Base-by-base conservation (phyloP, 2,888 invertebrate genomes). In the Petrophora chlorosata region DNA sequence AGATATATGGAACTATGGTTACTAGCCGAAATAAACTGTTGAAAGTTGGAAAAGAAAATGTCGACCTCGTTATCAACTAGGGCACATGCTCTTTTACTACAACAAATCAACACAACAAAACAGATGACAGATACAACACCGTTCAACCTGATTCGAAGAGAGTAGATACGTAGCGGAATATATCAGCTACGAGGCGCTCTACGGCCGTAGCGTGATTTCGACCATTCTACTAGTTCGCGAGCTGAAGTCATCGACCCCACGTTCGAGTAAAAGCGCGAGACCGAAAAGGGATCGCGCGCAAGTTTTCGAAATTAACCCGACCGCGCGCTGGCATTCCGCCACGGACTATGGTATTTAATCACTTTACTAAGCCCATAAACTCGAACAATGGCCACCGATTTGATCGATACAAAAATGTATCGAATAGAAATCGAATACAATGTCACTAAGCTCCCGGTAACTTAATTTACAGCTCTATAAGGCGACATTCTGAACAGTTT, bases 311-410 rank as follows among this genome's bases (percentile, higher is more conserved):
- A 82, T 83, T 81, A 83, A 78, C 77, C 73, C 64, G 57, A 71
- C 65, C 72, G 70, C 61, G 60, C 61, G 63, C 62, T 75, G 72
- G 76, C 76, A 73, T 76, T 76, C 74, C 78, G 76, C 76, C 72
- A 73, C 74, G 44, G 48, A 43, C 49, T 54, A 45, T 48, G 76
- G 70, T 78, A 82, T 82, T 84, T 82, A 83, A 82, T 83, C 82
- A 82, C 82, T 82, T 79, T 82, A 80, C 76, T 81, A 82, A 82
- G 77, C 76, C 80, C 72, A 78, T 83, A 82, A 82, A 79, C 64
- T 63, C 59, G 66, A 79, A 84, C 83, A 84, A 84, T 84, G 76
- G 79, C 60, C 59, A 65, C 67, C 72, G 33, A 73, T 75, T 70
- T 76, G 79, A 78, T 79, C 72, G 79, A 74, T 76, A 79, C 74